Evolutionary conservation across 2,113 vertebrate genomes (phyloP).

Genomic region (Sorex araneus): DNA sequence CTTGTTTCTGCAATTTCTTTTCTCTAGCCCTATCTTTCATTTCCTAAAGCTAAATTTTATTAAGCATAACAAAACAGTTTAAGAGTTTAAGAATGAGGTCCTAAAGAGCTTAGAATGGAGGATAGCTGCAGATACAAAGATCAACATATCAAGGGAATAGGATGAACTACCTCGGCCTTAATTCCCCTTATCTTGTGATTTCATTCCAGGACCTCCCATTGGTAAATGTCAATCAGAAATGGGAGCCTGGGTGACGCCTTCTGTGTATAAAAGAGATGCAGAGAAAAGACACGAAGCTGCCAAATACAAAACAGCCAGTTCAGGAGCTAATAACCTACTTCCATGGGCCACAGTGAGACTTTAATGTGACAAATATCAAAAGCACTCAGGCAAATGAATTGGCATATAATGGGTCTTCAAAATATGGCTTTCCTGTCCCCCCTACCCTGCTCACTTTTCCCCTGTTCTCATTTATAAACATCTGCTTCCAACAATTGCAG

Average conservation of each 20-base stretch:
- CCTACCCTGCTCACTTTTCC: neutral
- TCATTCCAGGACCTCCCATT: neutral
- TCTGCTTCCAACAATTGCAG: neutral
- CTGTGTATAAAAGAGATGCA: neutral
- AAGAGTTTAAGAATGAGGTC: neutral
- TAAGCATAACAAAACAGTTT: neutral
- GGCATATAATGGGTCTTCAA: neutral
- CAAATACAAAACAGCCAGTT: neutral
- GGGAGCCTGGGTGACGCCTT: neutral
- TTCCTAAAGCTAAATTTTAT: slow-evolving; percentile 31
- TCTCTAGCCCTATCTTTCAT: neutral
- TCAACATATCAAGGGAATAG: neutral
- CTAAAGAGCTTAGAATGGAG: neutral
- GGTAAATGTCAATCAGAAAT: neutral
- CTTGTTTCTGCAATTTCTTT: neutral
- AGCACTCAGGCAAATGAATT: neutral
- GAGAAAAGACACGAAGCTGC: neutral
- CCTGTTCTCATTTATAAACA: slow-evolving; percentile 29
- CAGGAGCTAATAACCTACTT: neutral
- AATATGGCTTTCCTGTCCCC: neutral
- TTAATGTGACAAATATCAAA: neutral
- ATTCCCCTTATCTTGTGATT: neutral
- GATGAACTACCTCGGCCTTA: neutral
- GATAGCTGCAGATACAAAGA: neutral
- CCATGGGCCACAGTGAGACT: neutral